Evolutionary conservation across 2,888 invertebrate species (phyloP), one percentile per base, ranked within the genome.

Genomic region (Ceraclea dissimilis): DNA sequence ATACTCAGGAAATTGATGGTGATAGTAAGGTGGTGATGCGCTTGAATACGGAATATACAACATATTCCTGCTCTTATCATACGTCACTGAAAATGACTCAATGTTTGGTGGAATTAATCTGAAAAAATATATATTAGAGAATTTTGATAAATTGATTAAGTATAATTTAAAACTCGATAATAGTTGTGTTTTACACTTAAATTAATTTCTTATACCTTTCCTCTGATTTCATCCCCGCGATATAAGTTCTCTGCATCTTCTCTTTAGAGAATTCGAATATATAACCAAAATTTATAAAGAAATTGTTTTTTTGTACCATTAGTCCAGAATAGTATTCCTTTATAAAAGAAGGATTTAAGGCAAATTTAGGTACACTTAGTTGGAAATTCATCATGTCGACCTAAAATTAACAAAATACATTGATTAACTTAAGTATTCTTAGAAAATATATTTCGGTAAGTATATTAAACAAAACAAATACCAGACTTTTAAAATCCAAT

Each of bases 1-100:
- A 16, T 53, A 59, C 59, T 52, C 46, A 11, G 59, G 59, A 39
- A 52, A 53, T 17, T 53, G 34, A 13, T 26, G 46, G 19, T 51
- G 52, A 34, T 39, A 59, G 21, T 56, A 56, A 13, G 49, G 55
- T 19, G 46, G 48, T 49, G 43, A 49, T 2, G 39, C 47, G 21
- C 55, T 18, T 6, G 51, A n/a, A 10, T 16, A 17, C 16, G 59
- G 56, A n/a, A 59, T 46, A 10, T 52, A 19, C 2, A 59, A 34
- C 11, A 44, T 18, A 26, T 56, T 59, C 10, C 51, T 49, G 13
- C 52, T 33, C 5, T 59, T 44, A 22, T 46, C 21, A 26, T 56
- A 59, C 5, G 26, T 33, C 2, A 56, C 56, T 16, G 18, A 31
- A 2, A 16, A 34, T n/a, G 49, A 16, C 19, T 49, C 33, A 5